Evolutionary conservation across 2,888 invertebrate genomes (phyloP), one percentile per base, ranked within the genome.

Genomic region (Pelosia muscerda): DNA sequence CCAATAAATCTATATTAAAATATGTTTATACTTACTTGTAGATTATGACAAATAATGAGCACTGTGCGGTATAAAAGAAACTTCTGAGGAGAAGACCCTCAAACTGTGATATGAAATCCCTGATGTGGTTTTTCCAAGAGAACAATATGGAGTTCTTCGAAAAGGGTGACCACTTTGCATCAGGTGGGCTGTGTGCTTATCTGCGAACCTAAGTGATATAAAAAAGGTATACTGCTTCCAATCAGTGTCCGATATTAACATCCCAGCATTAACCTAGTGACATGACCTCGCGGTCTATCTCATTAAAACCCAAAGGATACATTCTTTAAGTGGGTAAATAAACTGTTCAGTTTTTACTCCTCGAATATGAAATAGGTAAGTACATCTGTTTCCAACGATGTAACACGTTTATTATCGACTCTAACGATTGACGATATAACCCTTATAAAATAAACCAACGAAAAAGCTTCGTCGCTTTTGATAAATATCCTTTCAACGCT

Each of bases 401-500:
- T 42, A 55, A 73, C 76, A 68, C 78, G 76, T 75, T 80, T 83
- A 75, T 63, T 71, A 72, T 56, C 68, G 66, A 68, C 65, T 63
- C 66, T 79, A 82, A 80, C 81, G 80, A 83, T 82, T 79, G 84
- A 85, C 84, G 78, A 84, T 84, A 85, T 84, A 84, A 84, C 72
- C 74, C 81, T 81, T 88, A 87, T 86, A 89, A 87, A 88, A 87
- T 80, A 83, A 86, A 81, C 77, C 83, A 77, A 77, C 82, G 79
- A 82, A 54, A 79, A 72, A 84, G 81, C 82, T 81, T 78, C 84
- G 80, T 87, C 73, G 60, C 66, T 89, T 91, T 89, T 92, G 92
- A 92, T 91, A 90, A 92, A 92, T 90, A 89, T 88, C 85, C 89
- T 88, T 91, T 92, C 89, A 88, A 79, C 88, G 85, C 87, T 87